phyloP scores from a whole-genome alignment of 2,113 vertebrate genomes.

The Cathartes aura region DNA sequence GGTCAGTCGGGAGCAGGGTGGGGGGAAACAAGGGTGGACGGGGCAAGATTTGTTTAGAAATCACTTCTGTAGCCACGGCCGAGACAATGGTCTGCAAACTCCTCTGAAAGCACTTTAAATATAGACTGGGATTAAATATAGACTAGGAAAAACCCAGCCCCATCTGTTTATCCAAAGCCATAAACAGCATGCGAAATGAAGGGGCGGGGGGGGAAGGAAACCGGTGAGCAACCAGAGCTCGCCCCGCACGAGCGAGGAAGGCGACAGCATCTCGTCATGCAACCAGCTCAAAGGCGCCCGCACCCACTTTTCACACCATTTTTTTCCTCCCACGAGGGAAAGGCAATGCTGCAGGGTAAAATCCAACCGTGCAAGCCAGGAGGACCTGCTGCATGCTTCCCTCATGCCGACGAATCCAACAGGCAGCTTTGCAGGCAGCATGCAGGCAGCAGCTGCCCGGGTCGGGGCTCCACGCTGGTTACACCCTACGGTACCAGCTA shows the following conservation, averaged over 20 bases:
- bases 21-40: background rate
- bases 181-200: background rate
- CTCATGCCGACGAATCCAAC: background rate
- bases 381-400: background rate
- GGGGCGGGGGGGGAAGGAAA: background rate
- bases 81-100: background rate
- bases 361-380: background rate
- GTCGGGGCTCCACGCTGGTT: accelerated
- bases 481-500: background rate
- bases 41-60: conserved; percentile 8
- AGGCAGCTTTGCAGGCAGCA: background rate
- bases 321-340: accelerated
- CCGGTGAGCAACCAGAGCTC: background rate
- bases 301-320: background rate
- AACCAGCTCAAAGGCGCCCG: background rate
- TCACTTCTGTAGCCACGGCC: background rate
- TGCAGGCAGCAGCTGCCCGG: background rate
- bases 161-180: conserved; percentile 20
- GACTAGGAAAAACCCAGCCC: background rate
- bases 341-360: background rate
- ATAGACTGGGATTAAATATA: conserved; percentile 32
- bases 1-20: accelerated
- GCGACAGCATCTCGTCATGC: accelerated
- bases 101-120: background rate
- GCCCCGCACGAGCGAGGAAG: accelerated